These are phyloP conservation scores for Channa maculata DNA, from an alignment of 2,113 vertebrate species.

Conservation along the genomic window DNA sequence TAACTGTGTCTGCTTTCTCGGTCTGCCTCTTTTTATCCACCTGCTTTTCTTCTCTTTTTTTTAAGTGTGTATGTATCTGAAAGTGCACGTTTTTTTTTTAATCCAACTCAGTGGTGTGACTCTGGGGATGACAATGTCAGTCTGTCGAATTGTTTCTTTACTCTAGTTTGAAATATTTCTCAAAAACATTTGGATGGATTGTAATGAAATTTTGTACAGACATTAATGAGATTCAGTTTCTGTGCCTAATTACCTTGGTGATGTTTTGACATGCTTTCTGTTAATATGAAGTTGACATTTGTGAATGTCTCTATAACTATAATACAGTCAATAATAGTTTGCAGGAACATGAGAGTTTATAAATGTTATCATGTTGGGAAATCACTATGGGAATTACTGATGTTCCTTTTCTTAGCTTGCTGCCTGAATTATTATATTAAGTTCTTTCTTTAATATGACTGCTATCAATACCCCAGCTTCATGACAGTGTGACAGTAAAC, in stretches of 20 bases:
- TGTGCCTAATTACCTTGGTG: too few relatives aligned
- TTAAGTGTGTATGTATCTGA: background rate
- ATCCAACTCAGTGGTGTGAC: background rate
- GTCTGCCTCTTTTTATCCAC: conserved; percentile 21
- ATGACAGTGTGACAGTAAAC: background rate
- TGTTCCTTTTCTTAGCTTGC: too few relatives aligned
- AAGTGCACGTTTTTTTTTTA: background rate
- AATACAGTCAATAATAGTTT: too few relatives aligned
- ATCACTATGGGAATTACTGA: too few relatives aligned
- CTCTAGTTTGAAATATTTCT: background rate
- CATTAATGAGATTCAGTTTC: background rate
- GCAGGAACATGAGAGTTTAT: background rate
- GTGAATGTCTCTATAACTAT: too few relatives aligned
- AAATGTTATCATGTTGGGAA: too few relatives aligned
- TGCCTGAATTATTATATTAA: too few relatives aligned
- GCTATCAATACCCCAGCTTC: background rate
- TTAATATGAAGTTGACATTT: too few relatives aligned
- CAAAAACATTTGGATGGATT: background rate
- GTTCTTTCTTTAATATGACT: too few relatives aligned
- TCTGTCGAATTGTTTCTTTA: too few relatives aligned
- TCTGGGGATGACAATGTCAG: background rate
- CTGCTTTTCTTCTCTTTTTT: conserved; percentile 17
- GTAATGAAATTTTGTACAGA: background rate
- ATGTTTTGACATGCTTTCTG: too few relatives aligned
- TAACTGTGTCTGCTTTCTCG: conserved; percentile 11